Conservation (phyloP, 2,888 invertebrate genomes). For the Hirtodrosophila histrioides region DNA sequence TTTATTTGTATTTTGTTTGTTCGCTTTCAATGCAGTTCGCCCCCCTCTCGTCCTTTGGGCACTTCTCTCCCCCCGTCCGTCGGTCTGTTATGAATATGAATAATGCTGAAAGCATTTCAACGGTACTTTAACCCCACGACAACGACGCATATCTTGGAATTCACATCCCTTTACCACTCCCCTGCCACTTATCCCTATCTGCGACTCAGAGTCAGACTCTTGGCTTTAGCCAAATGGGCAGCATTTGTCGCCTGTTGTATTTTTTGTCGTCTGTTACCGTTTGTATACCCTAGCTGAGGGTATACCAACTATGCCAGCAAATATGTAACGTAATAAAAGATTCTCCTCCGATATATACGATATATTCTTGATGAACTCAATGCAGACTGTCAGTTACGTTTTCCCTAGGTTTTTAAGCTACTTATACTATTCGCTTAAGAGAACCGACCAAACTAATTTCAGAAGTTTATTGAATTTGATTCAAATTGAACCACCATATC, state of each 20-base stretch:
- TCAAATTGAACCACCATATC: too few relatives aligned
- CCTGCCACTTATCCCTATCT: background rate
- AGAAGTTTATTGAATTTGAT: too few relatives aligned
- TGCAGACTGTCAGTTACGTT: too few relatives aligned
- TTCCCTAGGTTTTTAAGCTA: too few relatives aligned
- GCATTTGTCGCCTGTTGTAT: conserved; percentile 53
- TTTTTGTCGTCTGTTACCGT: conserved; percentile 9
- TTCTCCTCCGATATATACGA: too few relatives aligned
- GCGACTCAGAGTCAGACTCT: conserved; percentile 6
- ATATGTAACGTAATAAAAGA: too few relatives aligned
- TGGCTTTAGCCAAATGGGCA: conserved; percentile 42
- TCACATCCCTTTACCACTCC: conserved; percentile 26
- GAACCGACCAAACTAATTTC: too few relatives aligned
- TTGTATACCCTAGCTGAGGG: background rate
- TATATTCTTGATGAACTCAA: too few relatives aligned
- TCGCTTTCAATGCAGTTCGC: conserved; percentile 45
- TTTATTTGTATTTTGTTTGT: conserved; percentile 61
- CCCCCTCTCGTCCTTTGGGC: background rate
- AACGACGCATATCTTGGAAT: conserved; percentile 53
- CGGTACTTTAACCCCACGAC: conserved; percentile 69
- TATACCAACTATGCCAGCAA: too few relatives aligned
- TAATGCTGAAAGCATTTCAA: conserved; percentile 74
- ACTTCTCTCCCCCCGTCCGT: background rate
- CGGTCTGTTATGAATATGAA: conserved; percentile 55
- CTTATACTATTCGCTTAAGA: too few relatives aligned